Base-by-base conservation (phyloP, 1,140 invertebrate genomes). In the Vanessa tameamea region DNA sequence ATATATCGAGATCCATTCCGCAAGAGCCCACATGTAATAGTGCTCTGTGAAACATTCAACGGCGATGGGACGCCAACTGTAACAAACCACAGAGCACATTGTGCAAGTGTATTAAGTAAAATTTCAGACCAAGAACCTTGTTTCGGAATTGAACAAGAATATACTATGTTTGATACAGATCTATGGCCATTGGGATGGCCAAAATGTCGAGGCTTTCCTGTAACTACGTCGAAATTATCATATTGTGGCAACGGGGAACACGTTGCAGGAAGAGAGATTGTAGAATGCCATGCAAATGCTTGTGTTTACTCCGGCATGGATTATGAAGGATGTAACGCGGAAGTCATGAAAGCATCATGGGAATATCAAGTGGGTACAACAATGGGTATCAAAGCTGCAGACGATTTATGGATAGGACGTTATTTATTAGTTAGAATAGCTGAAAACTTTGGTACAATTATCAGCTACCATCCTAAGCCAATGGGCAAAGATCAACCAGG, bases 1-100 rank as follows among this genome's bases (percentile, higher is more conserved):
- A 95, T 99, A 69, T 99, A 98, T 93, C 96, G 95, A 67, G 98
- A 99, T 92, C 99, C 98, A 0, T 99, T 99, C 93, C 94, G 96
- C 1, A 94, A 95, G 53, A 97, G 96, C 66, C 96, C 97, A 78
- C 97, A 99, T 89, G 96, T 96, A 78, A 91, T 99, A 8, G 96
- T 99, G 0, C 94, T 99, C 47, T 99, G 98, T 91, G 97, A 93
- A 78, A 92, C 91, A 20, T 92, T 86, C 76, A 76, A 87, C 51
- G 82, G 83, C 48, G 86, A 91, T 73, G 90, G 90, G 47, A 84
- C 71, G n/a, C 87, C 88, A 16, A 88, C 87, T 7, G 68, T 76
- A 8, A 96, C 97, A 1, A 99, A 99, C 88, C 94, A 97, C 73
- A 95, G 98, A 70, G 92, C 94, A 72, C 87, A 93, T 2, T 98